Evolutionary conservation across 2,113 vertebrate species (phyloP).

Genomic region (Cettia cetti): DNA sequence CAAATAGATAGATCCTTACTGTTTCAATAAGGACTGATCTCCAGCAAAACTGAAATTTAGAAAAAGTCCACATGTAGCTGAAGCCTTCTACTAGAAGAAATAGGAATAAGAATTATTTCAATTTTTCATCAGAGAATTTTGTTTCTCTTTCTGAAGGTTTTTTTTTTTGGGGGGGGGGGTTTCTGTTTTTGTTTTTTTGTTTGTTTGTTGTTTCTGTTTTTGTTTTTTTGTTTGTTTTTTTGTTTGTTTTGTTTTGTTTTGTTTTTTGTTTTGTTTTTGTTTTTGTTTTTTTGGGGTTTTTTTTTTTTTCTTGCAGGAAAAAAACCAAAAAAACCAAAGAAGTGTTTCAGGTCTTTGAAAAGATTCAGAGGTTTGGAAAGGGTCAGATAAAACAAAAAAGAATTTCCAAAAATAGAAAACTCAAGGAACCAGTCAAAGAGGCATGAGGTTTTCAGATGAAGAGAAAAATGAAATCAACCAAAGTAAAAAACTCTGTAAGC

Average conservation of each 20-base stretch:
- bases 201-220: neutral
- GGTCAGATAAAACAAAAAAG: rapidly evolving
- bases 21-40: neutral
- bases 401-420: neutral
- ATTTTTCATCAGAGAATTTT: neutral
- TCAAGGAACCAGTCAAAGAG: neutral
- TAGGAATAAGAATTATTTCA: neutral
- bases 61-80: neutral
- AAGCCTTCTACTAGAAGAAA: neutral
- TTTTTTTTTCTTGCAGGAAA: no score
- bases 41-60: neutral
- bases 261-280: no score
- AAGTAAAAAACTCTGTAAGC: neutral
- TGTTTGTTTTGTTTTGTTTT: no score
- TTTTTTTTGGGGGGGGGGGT: no score
- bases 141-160: neutral
- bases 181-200: no score
- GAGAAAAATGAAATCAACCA: neutral
- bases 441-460: neutral
- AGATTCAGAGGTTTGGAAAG: neutral
- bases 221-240: no score
- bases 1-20: neutral
- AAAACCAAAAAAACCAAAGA: no score
- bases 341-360: neutral
- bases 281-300: no score